These are phyloP conservation scores for Philaenus spumarius DNA, from an alignment of 1,140 invertebrate genomes.

Conservation along the genomic window DNA sequence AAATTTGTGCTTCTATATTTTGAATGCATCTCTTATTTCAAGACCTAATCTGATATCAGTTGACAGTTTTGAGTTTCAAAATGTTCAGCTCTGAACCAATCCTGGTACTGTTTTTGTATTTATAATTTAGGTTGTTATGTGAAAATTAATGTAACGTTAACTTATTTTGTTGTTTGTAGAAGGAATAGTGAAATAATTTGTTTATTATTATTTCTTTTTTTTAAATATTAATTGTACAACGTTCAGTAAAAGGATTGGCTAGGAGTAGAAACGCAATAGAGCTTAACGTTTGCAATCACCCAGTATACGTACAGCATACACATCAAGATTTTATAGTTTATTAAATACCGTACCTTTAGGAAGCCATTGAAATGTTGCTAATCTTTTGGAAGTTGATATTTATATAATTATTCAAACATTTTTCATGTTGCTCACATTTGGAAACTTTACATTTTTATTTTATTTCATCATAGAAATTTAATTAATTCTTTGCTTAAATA, in stretches of 20 bases:
- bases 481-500: too few species aligned
- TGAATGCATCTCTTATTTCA: too few species aligned
- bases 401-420: not conserved
- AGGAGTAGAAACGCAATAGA: constrained; percentile 2
- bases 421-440: too few species aligned
- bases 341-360: not conserved
- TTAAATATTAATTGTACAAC: not conserved
- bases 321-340: constrained; percentile 16
- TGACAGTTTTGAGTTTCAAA: too few species aligned
- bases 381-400: constrained; percentile 1
- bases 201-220: not conserved
- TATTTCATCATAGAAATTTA: too few species aligned
- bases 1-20: too few species aligned
- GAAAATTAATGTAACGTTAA: not conserved
- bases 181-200: not conserved
- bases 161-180: not conserved
- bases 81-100: too few species aligned
- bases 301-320: constrained; percentile 19
- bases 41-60: too few species aligned
- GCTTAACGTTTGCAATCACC: constrained; percentile 18
- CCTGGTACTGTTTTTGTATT: not conserved
- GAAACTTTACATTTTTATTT: too few species aligned
- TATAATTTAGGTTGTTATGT: not conserved
- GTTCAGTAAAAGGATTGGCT: too few species aligned
- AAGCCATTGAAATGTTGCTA: constrained; percentile 8